Percentiles rank a stretch among this genome's conserved stretches.
These are phyloP conservation scores for Hecatera dysodea DNA, from an alignment of 2,888 invertebrate genomes.

Conservation along the genomic window DNA sequence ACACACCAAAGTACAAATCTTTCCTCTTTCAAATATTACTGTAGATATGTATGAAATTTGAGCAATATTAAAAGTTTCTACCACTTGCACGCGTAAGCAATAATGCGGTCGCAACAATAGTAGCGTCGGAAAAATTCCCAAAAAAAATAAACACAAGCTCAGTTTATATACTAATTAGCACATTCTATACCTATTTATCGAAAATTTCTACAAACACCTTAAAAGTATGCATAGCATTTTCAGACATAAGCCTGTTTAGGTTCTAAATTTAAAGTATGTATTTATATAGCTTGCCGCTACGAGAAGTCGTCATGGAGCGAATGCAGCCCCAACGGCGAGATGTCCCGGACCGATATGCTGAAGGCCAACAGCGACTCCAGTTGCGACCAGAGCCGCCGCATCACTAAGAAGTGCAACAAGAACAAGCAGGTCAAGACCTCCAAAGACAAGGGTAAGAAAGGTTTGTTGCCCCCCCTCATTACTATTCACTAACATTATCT, in stretches of 20 bases:
- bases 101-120: background rate
- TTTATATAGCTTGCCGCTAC: conserved; percentile 94
- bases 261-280: background rate
- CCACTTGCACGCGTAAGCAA: background rate
- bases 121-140: background rate
- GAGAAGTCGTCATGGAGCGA: conserved; percentile 97
- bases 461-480: conserved; percentile 56
- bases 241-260: no score
- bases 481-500: conserved; percentile 45
- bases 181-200: no score
- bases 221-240: no score
- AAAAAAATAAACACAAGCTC: background rate
- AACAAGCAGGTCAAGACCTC: conserved; percentile 92
- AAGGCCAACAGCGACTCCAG: conserved; percentile 95
- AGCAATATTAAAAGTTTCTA: background rate
- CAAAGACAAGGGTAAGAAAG: conserved; percentile 91
- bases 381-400: conserved; percentile 95
- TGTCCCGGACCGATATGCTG: conserved; percentile 95
- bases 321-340: conserved; percentile 95
- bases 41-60: background rate
- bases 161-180: no score
- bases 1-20: no score
- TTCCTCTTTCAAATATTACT: background rate
- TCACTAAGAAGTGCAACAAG: conserved; percentile 97
- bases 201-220: no score